Conservation (phyloP, 2,797 vertebrate species). For the Pseudochaenichthys georgianus region DNA sequence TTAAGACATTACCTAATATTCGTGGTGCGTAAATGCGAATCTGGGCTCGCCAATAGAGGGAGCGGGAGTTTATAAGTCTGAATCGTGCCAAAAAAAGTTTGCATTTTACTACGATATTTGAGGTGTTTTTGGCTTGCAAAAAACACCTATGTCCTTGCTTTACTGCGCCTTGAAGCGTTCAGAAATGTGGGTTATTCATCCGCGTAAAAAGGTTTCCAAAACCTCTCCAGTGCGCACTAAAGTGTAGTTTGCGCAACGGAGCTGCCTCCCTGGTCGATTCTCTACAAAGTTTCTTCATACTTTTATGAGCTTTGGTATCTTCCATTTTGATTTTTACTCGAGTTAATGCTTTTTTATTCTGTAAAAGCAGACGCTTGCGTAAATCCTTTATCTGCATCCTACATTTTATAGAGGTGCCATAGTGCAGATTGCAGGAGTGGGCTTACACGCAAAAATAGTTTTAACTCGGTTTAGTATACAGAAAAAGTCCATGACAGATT, state of each 20-base stretch:
- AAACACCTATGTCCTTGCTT: not conserved
- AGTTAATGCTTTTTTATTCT: not conserved
- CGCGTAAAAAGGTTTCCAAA: slow-evolving; percentile 80
- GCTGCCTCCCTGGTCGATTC: not conserved
- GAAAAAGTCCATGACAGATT: not conserved
- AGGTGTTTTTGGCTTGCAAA: slow-evolving; percentile 14
- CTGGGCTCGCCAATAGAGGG: slow-evolving; percentile 24
- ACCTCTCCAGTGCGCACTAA: slow-evolving; percentile 80
- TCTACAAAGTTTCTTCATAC: not conserved
- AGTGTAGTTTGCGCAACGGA: slow-evolving; percentile 60
- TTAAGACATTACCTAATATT: slow-evolving; percentile 34
- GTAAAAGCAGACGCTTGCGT: not conserved
- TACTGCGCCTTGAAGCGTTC: not conserved
- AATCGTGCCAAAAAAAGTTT: not conserved
- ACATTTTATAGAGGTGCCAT: not conserved
- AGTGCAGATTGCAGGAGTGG: not conserved
- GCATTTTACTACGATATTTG: not conserved
- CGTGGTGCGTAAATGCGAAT: slow-evolving; percentile 81
- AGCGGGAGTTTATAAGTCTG: slow-evolving; percentile 12
- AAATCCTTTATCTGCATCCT: not conserved
- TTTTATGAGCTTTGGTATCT: not conserved
- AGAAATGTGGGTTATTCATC: slow-evolving; percentile 39
- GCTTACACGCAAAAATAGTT: not conserved
- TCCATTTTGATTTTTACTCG: not conserved
- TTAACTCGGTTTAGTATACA: not conserved